Evolutionary conservation across 2,888 invertebrate species (phyloP).

Genomic region (Trimorus sp.): DNA sequence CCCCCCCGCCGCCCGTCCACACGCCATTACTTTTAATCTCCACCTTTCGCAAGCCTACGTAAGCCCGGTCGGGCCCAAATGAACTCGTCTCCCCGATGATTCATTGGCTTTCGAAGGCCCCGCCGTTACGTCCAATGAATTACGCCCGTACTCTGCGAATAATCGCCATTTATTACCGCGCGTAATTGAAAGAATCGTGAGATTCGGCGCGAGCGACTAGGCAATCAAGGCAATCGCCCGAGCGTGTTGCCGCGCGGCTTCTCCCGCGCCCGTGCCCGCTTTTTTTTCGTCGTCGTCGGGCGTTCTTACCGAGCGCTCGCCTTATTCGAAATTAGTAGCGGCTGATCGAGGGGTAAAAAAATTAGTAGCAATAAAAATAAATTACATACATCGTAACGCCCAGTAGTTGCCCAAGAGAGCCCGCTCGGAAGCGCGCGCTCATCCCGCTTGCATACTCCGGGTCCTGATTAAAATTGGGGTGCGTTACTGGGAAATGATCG

Average conservation of each 20-base stretch:
- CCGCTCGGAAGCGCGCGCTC: slow-evolving; percentile 76
- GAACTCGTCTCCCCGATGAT: slow-evolving; percentile 2
- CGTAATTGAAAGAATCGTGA: slow-evolving; percentile 64
- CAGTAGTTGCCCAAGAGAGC: slow-evolving; percentile 76
- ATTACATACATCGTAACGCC: slow-evolving; percentile 82
- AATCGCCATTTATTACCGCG: slow-evolving; percentile 48
- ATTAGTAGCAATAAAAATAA: slow-evolving; percentile 82
- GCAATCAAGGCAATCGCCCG: slow-evolving; percentile 66
- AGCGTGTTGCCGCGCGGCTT: slow-evolving; percentile 58
- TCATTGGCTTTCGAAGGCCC: slow-evolving; percentile 32
- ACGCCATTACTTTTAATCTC: no score
- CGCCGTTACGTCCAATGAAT: slow-evolving; percentile 40
- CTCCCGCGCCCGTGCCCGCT: slow-evolving; percentile 34
- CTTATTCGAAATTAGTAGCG: slow-evolving; percentile 79
- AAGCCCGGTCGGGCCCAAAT: no score
- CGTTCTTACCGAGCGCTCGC: slow-evolving; percentile 49
- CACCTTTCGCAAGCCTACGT: no score
- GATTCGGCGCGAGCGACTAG: slow-evolving; percentile 54
- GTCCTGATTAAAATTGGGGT: slow-evolving; percentile 82
- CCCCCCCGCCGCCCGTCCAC: no score
- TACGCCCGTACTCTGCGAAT: slow-evolving; percentile 44
- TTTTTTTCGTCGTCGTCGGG: slow-evolving; percentile 40
- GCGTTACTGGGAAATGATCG: slow-evolving; percentile 77
- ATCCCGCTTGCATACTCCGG: slow-evolving; percentile 80
- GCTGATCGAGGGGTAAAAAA: slow-evolving; percentile 81